These are phyloP conservation scores for Sisyra terminalis DNA, from an alignment of 2,888 invertebrate species.

Conservation along the genomic window DNA sequence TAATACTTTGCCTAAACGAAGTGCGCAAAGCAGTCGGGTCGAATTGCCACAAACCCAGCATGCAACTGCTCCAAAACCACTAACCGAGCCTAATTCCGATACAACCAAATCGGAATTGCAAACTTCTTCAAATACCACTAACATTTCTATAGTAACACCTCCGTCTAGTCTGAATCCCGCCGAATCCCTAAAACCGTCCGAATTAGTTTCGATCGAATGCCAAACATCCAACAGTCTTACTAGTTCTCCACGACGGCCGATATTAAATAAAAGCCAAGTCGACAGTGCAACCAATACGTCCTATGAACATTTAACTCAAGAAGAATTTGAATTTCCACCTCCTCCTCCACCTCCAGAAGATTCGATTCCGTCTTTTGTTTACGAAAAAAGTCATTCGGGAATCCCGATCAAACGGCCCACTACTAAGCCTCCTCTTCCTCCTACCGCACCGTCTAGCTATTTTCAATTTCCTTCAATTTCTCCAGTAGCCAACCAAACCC, in stretches of 20 bases:
- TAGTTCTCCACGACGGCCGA: not conserved
- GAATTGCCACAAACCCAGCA: conserved; percentile 1
- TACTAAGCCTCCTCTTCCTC: conserved; percentile 1
- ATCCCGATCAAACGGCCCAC: conserved; percentile 3
- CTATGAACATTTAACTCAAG: not conserved
- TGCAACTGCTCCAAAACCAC: conserved; percentile 1
- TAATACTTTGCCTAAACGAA: too few relatives aligned
- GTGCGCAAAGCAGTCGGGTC: not conserved
- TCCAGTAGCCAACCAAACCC: conserved; percentile 10
- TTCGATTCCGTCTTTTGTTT: conserved; percentile 4
- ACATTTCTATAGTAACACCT: not conserved
- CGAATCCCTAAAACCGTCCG: too few relatives aligned
- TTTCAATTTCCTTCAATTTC: conserved; percentile 9
- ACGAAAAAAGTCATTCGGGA: conserved; percentile 7
- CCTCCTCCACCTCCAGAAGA: conserved; percentile 1
- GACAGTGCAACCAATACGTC: conserved; percentile 2
- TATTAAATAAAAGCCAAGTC: not conserved
- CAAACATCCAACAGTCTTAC: not conserved
- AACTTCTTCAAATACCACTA: not conserved
- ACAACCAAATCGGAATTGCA: not conserved
- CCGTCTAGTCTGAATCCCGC: not conserved
- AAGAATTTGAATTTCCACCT: conserved; percentile 4
- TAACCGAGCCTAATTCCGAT: not conserved
- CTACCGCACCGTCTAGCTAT: conserved; percentile 5
- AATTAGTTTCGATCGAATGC: not conserved